phyloP scores from a whole-genome alignment of 2,113 vertebrate genomes.

The Solea senegalensis region DNA sequence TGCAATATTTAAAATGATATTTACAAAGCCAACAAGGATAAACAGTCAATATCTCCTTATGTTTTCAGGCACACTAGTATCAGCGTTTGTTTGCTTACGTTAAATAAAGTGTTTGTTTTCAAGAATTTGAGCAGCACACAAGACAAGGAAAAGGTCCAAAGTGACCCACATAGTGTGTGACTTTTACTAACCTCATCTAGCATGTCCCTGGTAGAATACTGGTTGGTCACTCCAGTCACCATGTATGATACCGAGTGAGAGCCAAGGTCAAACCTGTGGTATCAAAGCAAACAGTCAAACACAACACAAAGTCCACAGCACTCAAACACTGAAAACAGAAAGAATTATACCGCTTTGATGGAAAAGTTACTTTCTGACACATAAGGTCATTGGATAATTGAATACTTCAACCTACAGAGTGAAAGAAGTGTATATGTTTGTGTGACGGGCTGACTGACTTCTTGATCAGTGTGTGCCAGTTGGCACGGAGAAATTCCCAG shows the following conservation, averaged over 20 bases:
- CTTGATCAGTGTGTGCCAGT: slow-evolving; percentile 86
- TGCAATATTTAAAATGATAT: too few relatives aligned
- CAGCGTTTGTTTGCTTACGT: too few relatives aligned
- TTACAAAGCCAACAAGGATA: too few relatives aligned
- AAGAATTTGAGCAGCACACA: too few relatives aligned
- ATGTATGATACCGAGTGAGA: slow-evolving; percentile 78
- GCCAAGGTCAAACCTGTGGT: slow-evolving; percentile 88
- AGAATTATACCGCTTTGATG: too few relatives aligned
- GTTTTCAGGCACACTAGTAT: too few relatives aligned
- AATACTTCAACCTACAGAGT: too few relatives aligned
- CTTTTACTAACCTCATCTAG: slow-evolving; percentile 82
- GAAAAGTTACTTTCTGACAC: too few relatives aligned
- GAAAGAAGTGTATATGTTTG: not conserved
- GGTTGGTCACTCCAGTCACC: slow-evolving; percentile 83
- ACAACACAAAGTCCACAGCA: not conserved
- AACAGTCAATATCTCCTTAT: too few relatives aligned
- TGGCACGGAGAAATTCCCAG: slow-evolving; percentile 87
- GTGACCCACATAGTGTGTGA: not conserved
- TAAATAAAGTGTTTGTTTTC: too few relatives aligned
- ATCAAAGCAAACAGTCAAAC: slow-evolving; percentile 12
- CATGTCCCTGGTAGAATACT: slow-evolving; percentile 86
- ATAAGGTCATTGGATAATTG: too few relatives aligned
- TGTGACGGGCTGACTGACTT: slow-evolving; percentile 82
- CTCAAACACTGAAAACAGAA: not conserved
- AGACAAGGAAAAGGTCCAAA: too few relatives aligned